Percentiles rank a stretch among this genome's conserved stretches.
Evolutionary conservation across 2,888 invertebrate genomes (phyloP).

Genomic region (Netelia fuscicornis): DNA sequence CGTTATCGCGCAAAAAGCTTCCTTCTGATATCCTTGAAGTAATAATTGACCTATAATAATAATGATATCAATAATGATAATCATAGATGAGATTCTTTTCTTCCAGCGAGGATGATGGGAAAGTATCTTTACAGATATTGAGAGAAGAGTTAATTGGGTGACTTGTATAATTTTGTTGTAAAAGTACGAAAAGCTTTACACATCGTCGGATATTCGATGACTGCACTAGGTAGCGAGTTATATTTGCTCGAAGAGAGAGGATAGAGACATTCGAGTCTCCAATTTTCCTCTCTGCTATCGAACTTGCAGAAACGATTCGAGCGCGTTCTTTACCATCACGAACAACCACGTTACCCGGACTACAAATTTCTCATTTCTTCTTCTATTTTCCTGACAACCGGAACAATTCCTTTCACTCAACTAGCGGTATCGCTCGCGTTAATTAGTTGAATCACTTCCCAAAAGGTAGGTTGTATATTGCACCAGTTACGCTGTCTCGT

Average conservation of each 20-base stretch:
- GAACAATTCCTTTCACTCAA: constrained; percentile 37
- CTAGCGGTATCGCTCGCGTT: constrained; percentile 18
- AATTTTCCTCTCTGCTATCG: background rate
- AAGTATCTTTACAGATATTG: constrained; percentile 21
- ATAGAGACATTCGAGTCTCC: constrained; percentile 20
- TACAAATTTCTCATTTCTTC: constrained; percentile 18
- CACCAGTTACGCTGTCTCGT: background rate
- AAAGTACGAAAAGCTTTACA: constrained; percentile 25
- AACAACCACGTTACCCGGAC: background rate
- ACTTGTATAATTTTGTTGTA: constrained; percentile 1
- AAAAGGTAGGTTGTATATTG: background rate
- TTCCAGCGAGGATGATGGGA: background rate
- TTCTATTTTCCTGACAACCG: background rate
- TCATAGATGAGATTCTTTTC: constrained; percentile 2
- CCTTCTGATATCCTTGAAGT: constrained; percentile 3
- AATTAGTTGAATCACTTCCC: constrained; percentile 12
- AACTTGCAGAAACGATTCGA: background rate
- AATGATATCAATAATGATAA: constrained; percentile 9
- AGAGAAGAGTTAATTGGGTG: constrained; percentile 31
- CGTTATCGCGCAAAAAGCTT: constrained; percentile 27
- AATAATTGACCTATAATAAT: constrained; percentile 5
- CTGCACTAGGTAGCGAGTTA: background rate
- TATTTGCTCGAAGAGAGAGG: background rate
- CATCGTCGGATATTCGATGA: constrained; percentile 2
- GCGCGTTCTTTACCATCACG: background rate